Evolutionary conservation across 2,797 vertebrate genomes (phyloP), one percentile per base, ranked within the genome.

Genomic region (Tragopan temminckii): DNA sequence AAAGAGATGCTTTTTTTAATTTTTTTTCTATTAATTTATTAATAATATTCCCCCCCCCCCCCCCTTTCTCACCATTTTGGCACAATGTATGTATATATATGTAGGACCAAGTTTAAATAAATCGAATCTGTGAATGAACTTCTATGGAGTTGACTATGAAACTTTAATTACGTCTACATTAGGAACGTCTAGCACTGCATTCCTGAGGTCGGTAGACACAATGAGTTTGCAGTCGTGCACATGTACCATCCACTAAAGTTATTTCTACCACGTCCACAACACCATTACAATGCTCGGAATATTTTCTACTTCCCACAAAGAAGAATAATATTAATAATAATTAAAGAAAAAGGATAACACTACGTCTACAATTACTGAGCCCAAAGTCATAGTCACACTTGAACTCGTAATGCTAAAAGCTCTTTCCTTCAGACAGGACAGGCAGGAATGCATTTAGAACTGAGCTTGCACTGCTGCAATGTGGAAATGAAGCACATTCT

Each of bases 201-300:
- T 13, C n/a, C 35, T 13, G 29, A 5, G 19, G 23, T 3, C 43
- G 2, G 3, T 3, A 14, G 1, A 7, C 1, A 7, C 1, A 1
- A 2, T 4, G 1, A 0, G 14, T 55, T 55, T n/a, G 24, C 43
- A 69, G 24, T 1, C 7, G 5, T 1, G 2, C n/a, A 25, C 7
- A 19, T 5, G 1, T 4, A 7, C 5, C 21, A 5, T 15, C 25
- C 31, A 20, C 20, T 20, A 1, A 2, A 9, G 4, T 36, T 7
- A 10, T n/a, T 9, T 0, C 3, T 2, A 9, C 4, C 53, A 5
- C 33, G 15, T 5, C 25, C 9, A 7, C 3, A 3, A 20, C 3
- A 3, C 23, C 9, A 10, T 8, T 0, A 36, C 33, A 25, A 23
- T 38, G 7, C 4, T 5, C 3, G 7, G 2, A 67, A 24, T 82